These are phyloP conservation scores for Oncorhynchus masou DNA, from an alignment of 2,113 vertebrate species.

Conservation along the genomic window DNA sequence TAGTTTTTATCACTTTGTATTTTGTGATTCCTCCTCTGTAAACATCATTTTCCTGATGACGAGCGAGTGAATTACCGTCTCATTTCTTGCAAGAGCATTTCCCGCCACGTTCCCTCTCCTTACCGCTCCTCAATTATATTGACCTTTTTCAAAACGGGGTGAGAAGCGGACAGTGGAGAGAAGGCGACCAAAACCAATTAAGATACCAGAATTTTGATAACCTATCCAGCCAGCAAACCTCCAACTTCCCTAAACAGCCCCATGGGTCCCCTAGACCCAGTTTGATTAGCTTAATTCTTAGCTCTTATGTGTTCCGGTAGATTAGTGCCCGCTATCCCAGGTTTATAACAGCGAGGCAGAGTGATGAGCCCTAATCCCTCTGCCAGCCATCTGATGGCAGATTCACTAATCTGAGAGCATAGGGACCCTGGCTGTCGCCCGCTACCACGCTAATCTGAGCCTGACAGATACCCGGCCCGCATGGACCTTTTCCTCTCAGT, in stretches of 20 bases:
- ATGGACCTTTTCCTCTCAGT: slow-evolving; percentile 27
- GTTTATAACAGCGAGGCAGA: slow-evolving; percentile 40
- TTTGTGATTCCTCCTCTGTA: too few relatives aligned
- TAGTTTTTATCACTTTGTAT: too few relatives aligned
- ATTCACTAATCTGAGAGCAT: slow-evolving; percentile 51
- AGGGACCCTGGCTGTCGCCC: slow-evolving; percentile 14
- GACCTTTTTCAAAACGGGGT: too few relatives aligned
- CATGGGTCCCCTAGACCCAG: not conserved
- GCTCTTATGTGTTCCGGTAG: slow-evolving; percentile 21
- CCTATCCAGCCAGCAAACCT: too few relatives aligned
- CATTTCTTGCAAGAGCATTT: too few relatives aligned
- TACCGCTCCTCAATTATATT: too few relatives aligned
- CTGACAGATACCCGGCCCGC: slow-evolving; percentile 4
- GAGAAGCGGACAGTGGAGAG: too few relatives aligned
- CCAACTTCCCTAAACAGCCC: not conserved
- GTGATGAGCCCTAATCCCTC: slow-evolving; percentile 54
- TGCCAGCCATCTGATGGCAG: slow-evolving; percentile 53
- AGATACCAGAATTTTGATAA: too few relatives aligned
- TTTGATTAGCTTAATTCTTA: slow-evolving; percentile 49
- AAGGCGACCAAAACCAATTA: too few relatives aligned
- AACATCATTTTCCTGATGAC: too few relatives aligned
- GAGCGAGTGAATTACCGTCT: too few relatives aligned
- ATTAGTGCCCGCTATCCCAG: slow-evolving; percentile 28
- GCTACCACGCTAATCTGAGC: not conserved
- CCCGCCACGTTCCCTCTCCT: too few relatives aligned